These are phyloP conservation scores for Lysiphlebus fabarum DNA, from an alignment of 1,140 invertebrate genomes.

Conservation along the genomic window DNA sequence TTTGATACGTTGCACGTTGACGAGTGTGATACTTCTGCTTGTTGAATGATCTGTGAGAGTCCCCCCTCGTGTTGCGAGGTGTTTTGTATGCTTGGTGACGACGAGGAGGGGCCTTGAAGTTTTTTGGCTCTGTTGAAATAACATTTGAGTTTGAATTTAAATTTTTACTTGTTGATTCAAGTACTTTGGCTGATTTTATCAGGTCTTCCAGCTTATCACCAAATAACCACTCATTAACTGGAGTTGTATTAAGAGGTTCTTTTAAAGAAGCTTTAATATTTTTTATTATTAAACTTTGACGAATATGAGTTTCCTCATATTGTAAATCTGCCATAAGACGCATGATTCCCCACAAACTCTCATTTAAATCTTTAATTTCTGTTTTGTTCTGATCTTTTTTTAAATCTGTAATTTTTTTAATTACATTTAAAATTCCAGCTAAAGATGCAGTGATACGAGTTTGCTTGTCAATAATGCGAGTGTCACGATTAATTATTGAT, in stretches of 20 bases:
- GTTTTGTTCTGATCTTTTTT: too few relatives aligned
- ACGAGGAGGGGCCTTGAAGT: constrained; percentile 8
- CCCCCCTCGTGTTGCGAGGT: neutral
- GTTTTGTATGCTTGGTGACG: neutral
- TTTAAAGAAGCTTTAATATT: too few relatives aligned
- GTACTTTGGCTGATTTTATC: neutral
- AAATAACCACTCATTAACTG: neutral
- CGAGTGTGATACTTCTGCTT: neutral
- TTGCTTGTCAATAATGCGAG: constrained; percentile 18
- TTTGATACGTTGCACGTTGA: constrained; percentile 2
- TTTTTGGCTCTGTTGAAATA: constrained; percentile 3
- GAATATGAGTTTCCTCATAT: too few relatives aligned
- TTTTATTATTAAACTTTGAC: too few relatives aligned
- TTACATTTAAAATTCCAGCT: neutral
- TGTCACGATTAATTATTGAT: constrained; percentile 13
- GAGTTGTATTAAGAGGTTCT: neutral
- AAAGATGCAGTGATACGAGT: constrained; percentile 3
- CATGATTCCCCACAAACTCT: too few relatives aligned
- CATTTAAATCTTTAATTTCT: too few relatives aligned
- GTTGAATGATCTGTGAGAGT: neutral
- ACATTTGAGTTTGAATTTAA: neutral
- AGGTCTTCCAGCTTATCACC: neutral
- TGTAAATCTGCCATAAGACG: too few relatives aligned
- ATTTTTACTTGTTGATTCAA: neutral
- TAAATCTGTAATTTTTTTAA: too few relatives aligned